phyloP scores from a whole-genome alignment of 2,888 invertebrate species.

The Amphimallon solstitiale region DNA sequence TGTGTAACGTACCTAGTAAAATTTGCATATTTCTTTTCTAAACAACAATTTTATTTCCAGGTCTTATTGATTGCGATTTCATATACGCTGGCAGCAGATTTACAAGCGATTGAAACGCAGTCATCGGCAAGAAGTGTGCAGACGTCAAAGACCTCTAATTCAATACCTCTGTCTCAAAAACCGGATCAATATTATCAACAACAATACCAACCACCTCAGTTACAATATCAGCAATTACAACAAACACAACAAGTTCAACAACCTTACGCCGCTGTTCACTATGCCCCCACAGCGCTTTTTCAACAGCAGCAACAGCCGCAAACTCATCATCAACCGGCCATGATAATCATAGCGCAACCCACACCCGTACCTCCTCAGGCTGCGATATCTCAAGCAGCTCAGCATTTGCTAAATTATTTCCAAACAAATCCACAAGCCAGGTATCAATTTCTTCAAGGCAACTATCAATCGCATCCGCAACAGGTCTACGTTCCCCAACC shows the following conservation, averaged over 20 bases:
- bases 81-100: constrained; percentile 33
- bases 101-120: constrained; percentile 38
- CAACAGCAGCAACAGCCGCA: constrained; percentile 44
- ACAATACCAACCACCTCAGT: constrained; percentile 34
- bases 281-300: constrained; percentile 29
- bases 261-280: constrained; percentile 42
- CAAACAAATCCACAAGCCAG: constrained; percentile 56
- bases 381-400: constrained; percentile 50
- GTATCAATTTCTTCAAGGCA: constrained; percentile 49
- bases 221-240: constrained; percentile 39
- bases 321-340: constrained; percentile 52
- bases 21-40: constrained; percentile 2
- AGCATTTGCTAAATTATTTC: constrained; percentile 58
- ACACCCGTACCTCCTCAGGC: constrained; percentile 54
- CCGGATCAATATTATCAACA: constrained; percentile 42
- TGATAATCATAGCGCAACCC: constrained; percentile 61
- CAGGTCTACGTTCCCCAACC: constrained; percentile 47
- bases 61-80: constrained; percentile 39
- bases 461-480: constrained; percentile 30
- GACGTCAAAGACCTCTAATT: constrained; percentile 42
- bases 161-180: constrained; percentile 46
- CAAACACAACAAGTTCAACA: constrained; percentile 47
- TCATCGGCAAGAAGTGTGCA: constrained; percentile 23
- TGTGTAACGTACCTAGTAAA: no score
- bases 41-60: constrained; percentile 33